phyloP scores from a whole-genome alignment of 2,113 vertebrate species.

The Pygathrix nemaeus region DNA sequence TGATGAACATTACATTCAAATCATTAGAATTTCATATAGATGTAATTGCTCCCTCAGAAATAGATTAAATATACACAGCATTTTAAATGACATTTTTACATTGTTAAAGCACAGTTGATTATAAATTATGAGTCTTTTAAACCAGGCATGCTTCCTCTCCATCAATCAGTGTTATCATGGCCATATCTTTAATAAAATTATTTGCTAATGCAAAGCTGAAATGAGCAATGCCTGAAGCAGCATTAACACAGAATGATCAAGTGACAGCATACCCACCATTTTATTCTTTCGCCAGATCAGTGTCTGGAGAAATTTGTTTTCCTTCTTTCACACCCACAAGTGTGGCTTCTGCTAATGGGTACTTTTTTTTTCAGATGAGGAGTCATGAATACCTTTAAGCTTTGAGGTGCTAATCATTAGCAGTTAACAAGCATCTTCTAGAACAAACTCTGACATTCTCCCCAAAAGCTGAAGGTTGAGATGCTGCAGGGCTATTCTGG shows the following conservation, averaged over 20 bases:
- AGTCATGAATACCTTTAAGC: conserved; percentile 33
- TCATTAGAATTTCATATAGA: conserved; percentile 75
- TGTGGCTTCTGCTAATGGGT: conserved; percentile 56
- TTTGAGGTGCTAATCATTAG: conserved; percentile 64
- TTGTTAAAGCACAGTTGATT: conserved; percentile 71
- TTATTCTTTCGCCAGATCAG: conserved; percentile 55
- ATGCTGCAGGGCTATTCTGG: conserved; percentile 53
- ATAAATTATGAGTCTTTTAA: conserved; percentile 82
- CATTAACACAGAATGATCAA: conserved; percentile 71
- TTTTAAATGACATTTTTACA: conserved; percentile 79
- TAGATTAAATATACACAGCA: conserved; percentile 73
- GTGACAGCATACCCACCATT: conserved; percentile 55
- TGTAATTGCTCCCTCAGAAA: conserved; percentile 78
- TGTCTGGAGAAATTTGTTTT: conserved; percentile 66
- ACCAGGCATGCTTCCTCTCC: conserved; percentile 78
- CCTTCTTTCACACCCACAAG: conserved; percentile 37
- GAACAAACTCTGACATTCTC: conserved; percentile 37
- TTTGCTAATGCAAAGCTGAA: conserved; percentile 85
- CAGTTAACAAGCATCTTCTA: conserved; percentile 50
- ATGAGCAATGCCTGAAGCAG: conserved; percentile 76
- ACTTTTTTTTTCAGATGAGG: conserved; percentile 31
- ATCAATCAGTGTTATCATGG: conserved; percentile 83
- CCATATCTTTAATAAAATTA: conserved; percentile 83
- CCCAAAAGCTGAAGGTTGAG: conserved; percentile 54
- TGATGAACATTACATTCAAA: conserved; percentile 66